A percentile compares a stretch with the other conserved stretches of the same genome.
phyloP scores from a whole-genome alignment of 2,797 vertebrate species.

The Botia kubotai region DNA sequence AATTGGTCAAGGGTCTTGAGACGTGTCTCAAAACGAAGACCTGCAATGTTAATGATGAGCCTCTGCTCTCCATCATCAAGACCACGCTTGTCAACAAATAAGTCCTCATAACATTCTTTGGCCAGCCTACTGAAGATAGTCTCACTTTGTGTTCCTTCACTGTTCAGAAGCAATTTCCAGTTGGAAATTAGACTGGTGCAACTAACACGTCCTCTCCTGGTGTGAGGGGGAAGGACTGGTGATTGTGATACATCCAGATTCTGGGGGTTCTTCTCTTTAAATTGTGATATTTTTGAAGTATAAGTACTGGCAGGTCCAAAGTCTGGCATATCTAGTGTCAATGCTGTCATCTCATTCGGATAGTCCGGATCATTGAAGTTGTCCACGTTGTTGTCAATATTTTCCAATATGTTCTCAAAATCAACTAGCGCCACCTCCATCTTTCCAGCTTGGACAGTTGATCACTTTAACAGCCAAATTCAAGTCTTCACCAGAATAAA shows the following conservation, averaged over 20 bases:
- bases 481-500: constrained; percentile 27
- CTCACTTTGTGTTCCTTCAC: constrained; percentile 84
- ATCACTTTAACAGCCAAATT: constrained; percentile 28
- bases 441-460: constrained; percentile 73
- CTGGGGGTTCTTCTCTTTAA: constrained; percentile 48
- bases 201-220: constrained; percentile 74
- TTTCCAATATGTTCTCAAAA: constrained; percentile 83
- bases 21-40: constrained; percentile 92
- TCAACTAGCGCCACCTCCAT: constrained; percentile 93
- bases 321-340: constrained; percentile 70
- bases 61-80: constrained; percentile 89
- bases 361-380: constrained; percentile 78
- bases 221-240: constrained; percentile 61
- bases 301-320: constrained; percentile 59
- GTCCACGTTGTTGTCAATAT: constrained; percentile 76
- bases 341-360: constrained; percentile 76
- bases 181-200: constrained; percentile 86
- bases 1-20: constrained; percentile 92
- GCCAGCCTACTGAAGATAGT: constrained; percentile 84
- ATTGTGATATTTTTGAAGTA: constrained; percentile 45
- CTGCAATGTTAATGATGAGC: constrained; percentile 94
- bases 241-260: constrained; percentile 65
- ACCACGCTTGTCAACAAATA: constrained; percentile 81
- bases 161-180: constrained; percentile 84
- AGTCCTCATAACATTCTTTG: constrained; percentile 83